phyloP scores from a whole-genome alignment of 1,140 invertebrate genomes.

The Contarinia nasturtii region DNA sequence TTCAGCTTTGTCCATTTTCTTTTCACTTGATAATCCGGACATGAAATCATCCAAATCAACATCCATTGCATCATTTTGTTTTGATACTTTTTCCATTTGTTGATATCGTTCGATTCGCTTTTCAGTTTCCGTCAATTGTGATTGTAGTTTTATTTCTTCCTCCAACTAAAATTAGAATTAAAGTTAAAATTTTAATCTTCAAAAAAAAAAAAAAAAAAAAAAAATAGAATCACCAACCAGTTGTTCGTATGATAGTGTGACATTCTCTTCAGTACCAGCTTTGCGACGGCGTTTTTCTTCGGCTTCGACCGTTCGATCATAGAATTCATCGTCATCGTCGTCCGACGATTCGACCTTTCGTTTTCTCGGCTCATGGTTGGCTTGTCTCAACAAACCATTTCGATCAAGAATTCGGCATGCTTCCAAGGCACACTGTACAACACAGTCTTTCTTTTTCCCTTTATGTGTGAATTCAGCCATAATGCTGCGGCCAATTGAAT shows the following conservation, averaged over 20 bases:
- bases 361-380: conserved; percentile 41
- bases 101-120: conserved; percentile 31
- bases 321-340: conserved; percentile 94
- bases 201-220: too few relatives aligned
- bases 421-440: conserved; percentile 82
- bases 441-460: conserved; percentile 89
- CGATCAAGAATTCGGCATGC: conserved; percentile 82
- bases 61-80: conserved; percentile 17
- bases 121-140: conserved; percentile 38
- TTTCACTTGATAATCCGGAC: conserved; percentile 30
- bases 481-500: conserved; percentile 46
- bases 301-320: conserved; percentile 84
- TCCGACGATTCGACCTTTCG: conserved; percentile 65
- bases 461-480: conserved; percentile 69
- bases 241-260: conserved; percentile 51
- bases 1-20: conserved; percentile 27
- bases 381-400: conserved; percentile 54
- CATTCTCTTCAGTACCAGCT: conserved; percentile 34
- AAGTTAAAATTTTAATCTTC: not conserved
- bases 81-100: conserved; percentile 10
- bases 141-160: conserved; percentile 39
- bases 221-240: conserved; percentile 33
- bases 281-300: conserved; percentile 63
- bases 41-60: conserved; percentile 51
- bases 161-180: conserved; percentile 32